Evolutionary conservation across 2,888 invertebrate genomes (phyloP).

Genomic region (Meganola albula): DNA sequence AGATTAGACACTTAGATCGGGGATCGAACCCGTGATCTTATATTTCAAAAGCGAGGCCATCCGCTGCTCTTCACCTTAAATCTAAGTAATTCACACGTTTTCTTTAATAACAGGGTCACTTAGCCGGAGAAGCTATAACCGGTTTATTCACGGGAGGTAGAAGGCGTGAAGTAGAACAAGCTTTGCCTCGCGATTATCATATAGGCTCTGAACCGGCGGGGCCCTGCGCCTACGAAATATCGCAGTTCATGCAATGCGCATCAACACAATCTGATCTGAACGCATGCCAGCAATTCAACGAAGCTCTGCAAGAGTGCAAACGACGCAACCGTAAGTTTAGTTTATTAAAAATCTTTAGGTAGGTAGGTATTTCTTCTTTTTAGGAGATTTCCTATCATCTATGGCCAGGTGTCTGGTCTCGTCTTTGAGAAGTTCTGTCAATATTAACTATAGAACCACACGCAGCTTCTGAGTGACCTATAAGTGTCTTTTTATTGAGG

Average conservation of each 20-base stretch:
- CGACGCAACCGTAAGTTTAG: slow-evolving; percentile 80
- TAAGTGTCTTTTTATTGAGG: no score
- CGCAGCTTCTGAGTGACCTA: no score
- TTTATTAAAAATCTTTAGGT: background rate
- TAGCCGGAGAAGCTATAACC: slow-evolving; percentile 91
- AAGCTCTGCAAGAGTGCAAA: slow-evolving; percentile 96
- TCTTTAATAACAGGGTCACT: slow-evolving; percentile 82
- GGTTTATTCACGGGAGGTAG: slow-evolving; percentile 49
- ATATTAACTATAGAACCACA: no score
- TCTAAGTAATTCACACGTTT: no score
- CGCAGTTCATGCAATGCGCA: slow-evolving; percentile 96
- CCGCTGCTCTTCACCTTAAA: no score
- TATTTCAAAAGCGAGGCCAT: no score
- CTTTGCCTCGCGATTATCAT: slow-evolving; percentile 54
- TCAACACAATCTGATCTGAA: slow-evolving; percentile 88
- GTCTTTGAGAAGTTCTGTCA: no score
- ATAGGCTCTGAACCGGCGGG: slow-evolving; percentile 76
- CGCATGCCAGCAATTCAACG: slow-evolving; percentile 95
- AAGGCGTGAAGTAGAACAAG: slow-evolving; percentile 41
- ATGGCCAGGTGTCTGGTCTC: no score
- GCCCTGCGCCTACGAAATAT: slow-evolving; percentile 94
- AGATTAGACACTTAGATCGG: no score
- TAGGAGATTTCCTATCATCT: no score
- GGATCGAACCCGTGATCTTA: no score
- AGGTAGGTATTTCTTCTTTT: slow-evolving; percentile 5